phyloP scores from a whole-genome alignment of 1,140 invertebrate genomes.

The Aricia agestis region DNA sequence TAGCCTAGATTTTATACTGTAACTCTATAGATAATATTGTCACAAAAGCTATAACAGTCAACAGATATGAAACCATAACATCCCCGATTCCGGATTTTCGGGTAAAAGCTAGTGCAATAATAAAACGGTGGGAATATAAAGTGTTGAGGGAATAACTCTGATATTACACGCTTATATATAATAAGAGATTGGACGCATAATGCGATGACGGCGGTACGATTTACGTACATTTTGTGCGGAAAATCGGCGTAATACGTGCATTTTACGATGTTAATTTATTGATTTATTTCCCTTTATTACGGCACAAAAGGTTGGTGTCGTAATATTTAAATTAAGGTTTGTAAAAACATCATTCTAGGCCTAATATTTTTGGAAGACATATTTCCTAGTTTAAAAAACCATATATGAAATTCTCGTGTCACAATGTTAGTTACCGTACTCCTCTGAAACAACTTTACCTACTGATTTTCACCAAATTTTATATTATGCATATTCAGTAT shows the following conservation, averaged over 20 bases:
- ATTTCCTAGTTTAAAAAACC: too few relatives aligned
- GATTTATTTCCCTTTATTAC: neutral
- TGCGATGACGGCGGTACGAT: conserved; percentile 54
- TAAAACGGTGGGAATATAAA: neutral
- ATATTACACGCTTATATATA: conserved; percentile 64
- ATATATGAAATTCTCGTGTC: too few relatives aligned
- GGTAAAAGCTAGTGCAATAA: neutral
- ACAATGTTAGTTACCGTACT: too few relatives aligned
- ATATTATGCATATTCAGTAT: too few relatives aligned
- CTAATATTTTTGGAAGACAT: neutral
- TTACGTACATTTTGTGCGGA: conserved; percentile 50
- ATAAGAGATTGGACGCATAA: conserved; percentile 59
- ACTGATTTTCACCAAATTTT: too few relatives aligned
- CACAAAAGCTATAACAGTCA: too few relatives aligned
- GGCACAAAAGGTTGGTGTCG: neutral
- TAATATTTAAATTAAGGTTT: neutral
- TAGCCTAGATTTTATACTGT: too few relatives aligned
- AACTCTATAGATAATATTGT: too few relatives aligned
- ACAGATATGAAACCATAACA: too few relatives aligned
- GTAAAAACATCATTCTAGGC: neutral
- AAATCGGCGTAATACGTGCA: conserved; percentile 46
- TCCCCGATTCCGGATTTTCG: neutral
- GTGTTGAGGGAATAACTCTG: neutral
- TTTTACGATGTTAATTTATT: conserved; percentile 41
- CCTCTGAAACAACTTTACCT: too few relatives aligned